A percentile compares a stretch with the other conserved stretches of the same genome.
Evolutionary conservation across 2,888 invertebrate species (phyloP).

Genomic region (Suillia variegata): DNA sequence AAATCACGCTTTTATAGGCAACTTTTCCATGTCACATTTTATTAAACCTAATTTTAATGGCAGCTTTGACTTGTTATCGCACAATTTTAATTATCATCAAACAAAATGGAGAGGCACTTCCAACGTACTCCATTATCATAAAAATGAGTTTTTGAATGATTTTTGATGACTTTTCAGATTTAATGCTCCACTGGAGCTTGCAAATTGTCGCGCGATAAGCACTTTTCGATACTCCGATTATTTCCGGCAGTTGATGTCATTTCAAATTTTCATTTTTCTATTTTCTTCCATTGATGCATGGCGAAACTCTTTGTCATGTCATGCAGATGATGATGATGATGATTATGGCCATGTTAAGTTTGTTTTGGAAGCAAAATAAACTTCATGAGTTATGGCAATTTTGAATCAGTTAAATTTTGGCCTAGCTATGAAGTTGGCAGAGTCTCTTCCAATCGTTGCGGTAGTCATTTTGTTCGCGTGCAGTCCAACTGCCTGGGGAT

Average conservation of each 20-base stretch:
- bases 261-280: background rate
- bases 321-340: too few species aligned
- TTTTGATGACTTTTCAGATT: conserved; percentile 33
- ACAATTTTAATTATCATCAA: too few species aligned
- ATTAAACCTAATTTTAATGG: too few species aligned
- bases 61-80: too few species aligned
- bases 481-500: conserved; percentile 33
- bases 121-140: too few species aligned
- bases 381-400: conserved; percentile 2
- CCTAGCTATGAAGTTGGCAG: conserved; percentile 39
- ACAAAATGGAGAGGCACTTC: too few species aligned
- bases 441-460: conserved; percentile 27
- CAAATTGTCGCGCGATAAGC: conserved; percentile 22
- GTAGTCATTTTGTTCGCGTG: conserved; percentile 30
- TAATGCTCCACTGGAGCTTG: conserved; percentile 37
- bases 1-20: too few species aligned
- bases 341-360: too few species aligned
- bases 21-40: too few species aligned
- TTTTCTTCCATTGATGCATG: background rate
- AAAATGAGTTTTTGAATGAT: too few species aligned
- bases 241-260: conserved; percentile 2
- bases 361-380: conserved; percentile 5
- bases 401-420: conserved; percentile 30
- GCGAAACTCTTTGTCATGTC: too few species aligned
- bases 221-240: conserved; percentile 25